phyloP scores from a whole-genome alignment of 1,140 invertebrate species.

The Drosophila tristis region DNA sequence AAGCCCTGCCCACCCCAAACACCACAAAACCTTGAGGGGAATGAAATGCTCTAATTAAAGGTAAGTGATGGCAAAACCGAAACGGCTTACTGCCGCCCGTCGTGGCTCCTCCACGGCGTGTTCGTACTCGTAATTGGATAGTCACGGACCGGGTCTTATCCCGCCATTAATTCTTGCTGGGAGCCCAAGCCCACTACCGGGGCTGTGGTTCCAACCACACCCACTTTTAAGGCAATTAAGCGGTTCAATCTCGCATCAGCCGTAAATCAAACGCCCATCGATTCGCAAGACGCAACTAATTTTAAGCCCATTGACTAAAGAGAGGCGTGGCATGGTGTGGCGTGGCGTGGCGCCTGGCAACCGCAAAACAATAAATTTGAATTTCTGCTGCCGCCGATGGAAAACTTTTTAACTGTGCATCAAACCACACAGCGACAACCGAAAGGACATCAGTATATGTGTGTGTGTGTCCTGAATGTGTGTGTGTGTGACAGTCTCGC shows the following conservation, averaged over 20 bases:
- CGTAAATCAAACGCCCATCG: slow-evolving; percentile 80
- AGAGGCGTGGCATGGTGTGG: slow-evolving; percentile 25
- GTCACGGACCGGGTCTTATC: slow-evolving; percentile 41
- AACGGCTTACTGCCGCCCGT: slow-evolving; percentile 31
- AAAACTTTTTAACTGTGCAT: slow-evolving; percentile 71
- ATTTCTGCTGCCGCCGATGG: slow-evolving; percentile 61
- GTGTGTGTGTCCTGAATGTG: slow-evolving; percentile 11
- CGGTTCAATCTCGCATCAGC: slow-evolving; percentile 60
- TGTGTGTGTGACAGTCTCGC: slow-evolving; percentile 66
- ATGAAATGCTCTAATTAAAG: slow-evolving; percentile 51
- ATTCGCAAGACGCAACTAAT: slow-evolving; percentile 68
- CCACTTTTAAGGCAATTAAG: slow-evolving; percentile 77
- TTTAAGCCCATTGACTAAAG: slow-evolving; percentile 52
- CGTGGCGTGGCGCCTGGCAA: slow-evolving; percentile 34
- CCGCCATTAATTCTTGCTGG: slow-evolving; percentile 54
- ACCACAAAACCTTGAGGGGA: slow-evolving; percentile 26
- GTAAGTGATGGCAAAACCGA: slow-evolving; percentile 47
- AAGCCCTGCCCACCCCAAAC: slow-evolving; percentile 19
- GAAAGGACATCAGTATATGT: slow-evolving; percentile 19
- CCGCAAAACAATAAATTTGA: slow-evolving; percentile 82
- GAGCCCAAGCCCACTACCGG: not conserved
- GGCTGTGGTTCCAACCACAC: slow-evolving; percentile 18
- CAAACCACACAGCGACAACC: slow-evolving; percentile 67
- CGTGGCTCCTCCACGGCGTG: slow-evolving; percentile 27
- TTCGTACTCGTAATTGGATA: slow-evolving; percentile 44